Evolutionary conservation across 2,888 invertebrate genomes (phyloP), one percentile per base, ranked within the genome.

Genomic region (Callosobruchus maculatus): DNA sequence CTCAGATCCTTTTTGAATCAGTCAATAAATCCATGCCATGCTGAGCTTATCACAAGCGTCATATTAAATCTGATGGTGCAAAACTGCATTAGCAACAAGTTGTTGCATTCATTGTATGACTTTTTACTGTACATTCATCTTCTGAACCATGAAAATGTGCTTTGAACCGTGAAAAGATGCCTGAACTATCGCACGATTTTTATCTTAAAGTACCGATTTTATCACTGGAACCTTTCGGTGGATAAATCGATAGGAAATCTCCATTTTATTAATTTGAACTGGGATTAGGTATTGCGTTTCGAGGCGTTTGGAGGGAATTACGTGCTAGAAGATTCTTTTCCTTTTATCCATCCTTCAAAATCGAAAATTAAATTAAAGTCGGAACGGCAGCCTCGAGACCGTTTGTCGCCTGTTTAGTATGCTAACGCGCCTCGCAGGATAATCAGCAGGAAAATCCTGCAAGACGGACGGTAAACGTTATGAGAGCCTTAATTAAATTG

Each of bases 401-500:
- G 49, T 49, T 49, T 49, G 49, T 49, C 49, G 49, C 49, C 49
- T 49, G 49, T 49, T 49, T 49, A 49, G 49, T 49, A 49, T 49
- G 49, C 49, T 49, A 49, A 49, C 49, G 49, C 13, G 49, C 49
- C 49, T 49, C 13, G 49, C 49, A 49, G 49, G 70, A 70, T 70
- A 70, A 70, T 70, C 70, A 70, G 26, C 70, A 21, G 70, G 70
- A 70, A 70, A 70, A 26, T 26, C 70, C 70, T n/a, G 70, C 22
- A 77, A 76, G 77, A 77, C 75, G 66, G n/a, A 71, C 70, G 67
- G 68, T 31, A 67, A 70, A 70, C 74, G 74, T 76, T 76, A 77
- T 74, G 74, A 76, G 72, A 72, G 71, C 73, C 71, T 75, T 78
- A 78, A 78, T 78, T 78, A 78, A 78, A 78, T 78, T 76, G 78